Base-by-base conservation (phyloP, 2,113 vertebrate species). In the Crotalus tigris region DNA sequence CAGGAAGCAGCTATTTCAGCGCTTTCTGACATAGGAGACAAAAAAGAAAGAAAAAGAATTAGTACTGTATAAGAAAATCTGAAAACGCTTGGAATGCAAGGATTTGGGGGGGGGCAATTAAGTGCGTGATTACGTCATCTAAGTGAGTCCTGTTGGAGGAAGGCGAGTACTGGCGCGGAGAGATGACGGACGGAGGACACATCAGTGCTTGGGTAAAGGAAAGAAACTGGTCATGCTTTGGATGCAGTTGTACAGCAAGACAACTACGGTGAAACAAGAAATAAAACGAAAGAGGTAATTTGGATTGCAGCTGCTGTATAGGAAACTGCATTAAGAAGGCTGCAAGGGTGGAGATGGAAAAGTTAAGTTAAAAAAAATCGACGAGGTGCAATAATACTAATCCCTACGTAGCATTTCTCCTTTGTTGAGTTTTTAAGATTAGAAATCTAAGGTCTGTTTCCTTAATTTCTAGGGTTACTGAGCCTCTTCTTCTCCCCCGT, bases 151-250 rank as follows among this genome's bases (percentile, higher is more conserved):
- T 5, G 75, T 49, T 54, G 21, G 21, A 23, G 23, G 7, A 12
- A 90, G 26, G 23, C 9, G 81, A 5, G n/a, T 0, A 1, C 15
- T 0, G 44, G 90, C 85, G 11, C 93, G 3, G 0, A 0, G 0
- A 0, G 53, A 9, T 92, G 92, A 46, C 49, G 81, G 0, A 0
- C 0, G 0, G 0, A 0, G 0, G 89, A 8, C 46, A 1, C 7
- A 0, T 91, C 81, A 1, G 90, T 0, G 3, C 1, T 19, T 0
- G 0, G 17, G 17, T 2, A 51, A 0, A 21, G 10, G 0, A 81
- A 0, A 15, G 0, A 0, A 29, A 0, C 10, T 0, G 39, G 1
- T 8, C 1, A 49, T n/a, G 55, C 8, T 0, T 39, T 3, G 5
- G 13, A 29, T 23, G 5, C 57, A 21, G 26, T 7, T 1, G 0